These are phyloP conservation scores for Hydrozoanthus gracilis DNA, from an alignment of 92 coral and sea anemone species.

Conservation along the genomic window DNA sequence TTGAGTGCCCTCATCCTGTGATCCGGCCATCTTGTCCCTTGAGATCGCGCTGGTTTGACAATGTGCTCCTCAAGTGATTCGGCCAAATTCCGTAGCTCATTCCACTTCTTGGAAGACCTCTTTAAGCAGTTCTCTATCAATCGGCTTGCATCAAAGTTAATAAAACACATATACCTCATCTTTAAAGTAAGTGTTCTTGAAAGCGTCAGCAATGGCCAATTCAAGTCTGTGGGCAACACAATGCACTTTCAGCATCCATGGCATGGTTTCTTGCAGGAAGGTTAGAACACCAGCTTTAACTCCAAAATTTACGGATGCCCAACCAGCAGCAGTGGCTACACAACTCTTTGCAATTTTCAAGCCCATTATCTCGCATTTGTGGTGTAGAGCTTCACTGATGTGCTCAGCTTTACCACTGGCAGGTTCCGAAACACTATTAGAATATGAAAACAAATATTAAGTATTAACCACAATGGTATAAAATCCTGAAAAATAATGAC, in stretches of 20 bases:
- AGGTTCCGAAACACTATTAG: conserved; percentile 35
- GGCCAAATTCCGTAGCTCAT: conserved; percentile 33
- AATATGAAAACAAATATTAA: conserved; percentile 36
- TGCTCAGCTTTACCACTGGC: conserved; percentile 38
- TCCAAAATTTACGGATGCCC: conserved; percentile 47
- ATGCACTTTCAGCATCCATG: conserved; percentile 33
- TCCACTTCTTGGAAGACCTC: conserved; percentile 52
- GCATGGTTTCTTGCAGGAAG: conserved; percentile 4
- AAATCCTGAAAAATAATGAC: conserved; percentile 33
- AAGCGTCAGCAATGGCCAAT: conserved; percentile 47
- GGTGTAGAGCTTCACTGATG: conserved; percentile 28
- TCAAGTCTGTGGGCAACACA: conserved; percentile 45
- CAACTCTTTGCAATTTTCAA: conserved; percentile 21
- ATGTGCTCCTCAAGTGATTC: conserved; percentile 24
- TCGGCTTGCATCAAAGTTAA: background rate
- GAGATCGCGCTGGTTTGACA: conserved; percentile 45
- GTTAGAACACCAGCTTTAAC: conserved; percentile 38
- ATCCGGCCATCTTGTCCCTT: conserved; percentile 46
- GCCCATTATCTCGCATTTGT: conserved; percentile 29
- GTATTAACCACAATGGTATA: conserved; percentile 24
- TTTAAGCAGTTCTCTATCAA: conserved; percentile 18
- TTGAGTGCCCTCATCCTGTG: conserved; percentile 37
- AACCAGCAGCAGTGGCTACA: conserved; percentile 33
- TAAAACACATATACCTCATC: background rate
- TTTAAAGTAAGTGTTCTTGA: conserved; percentile 18